Conservation (phyloP, 2,113 vertebrate genomes). For the Pongo pygmaeus region DNA sequence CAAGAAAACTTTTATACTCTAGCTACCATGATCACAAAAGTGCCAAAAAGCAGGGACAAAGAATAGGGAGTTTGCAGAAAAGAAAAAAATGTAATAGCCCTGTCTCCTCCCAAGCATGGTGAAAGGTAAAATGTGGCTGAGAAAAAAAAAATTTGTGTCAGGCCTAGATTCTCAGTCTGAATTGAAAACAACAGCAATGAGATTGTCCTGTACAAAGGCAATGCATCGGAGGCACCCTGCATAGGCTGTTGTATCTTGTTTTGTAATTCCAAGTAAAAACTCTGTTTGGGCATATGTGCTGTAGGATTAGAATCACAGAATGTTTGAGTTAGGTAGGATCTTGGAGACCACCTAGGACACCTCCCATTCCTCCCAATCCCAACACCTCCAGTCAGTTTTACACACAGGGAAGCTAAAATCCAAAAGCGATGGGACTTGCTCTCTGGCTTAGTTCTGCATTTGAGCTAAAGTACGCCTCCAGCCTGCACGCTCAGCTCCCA, state of each 20-base stretch:
- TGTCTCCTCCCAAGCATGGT: neutral
- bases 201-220: neutral
- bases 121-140: neutral
- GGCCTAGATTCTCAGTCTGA: neutral
- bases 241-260: neutral
- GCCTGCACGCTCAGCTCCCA: neutral
- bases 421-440: neutral
- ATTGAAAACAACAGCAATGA: neutral
- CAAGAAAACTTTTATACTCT: neutral
- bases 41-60: neutral
- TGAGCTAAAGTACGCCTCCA: neutral
- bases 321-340: neutral
- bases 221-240: neutral
- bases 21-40: neutral
- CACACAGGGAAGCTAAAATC: neutral
- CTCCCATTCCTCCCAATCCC: too few species aligned
- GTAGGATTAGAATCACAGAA: neutral
- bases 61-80: neutral
- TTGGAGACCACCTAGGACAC: neutral
- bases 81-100: neutral
- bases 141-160: neutral
- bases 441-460: neutral
- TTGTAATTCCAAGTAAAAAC: neutral
- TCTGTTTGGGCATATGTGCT: neutral
- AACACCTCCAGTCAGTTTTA: neutral